Base-by-base conservation (phyloP, 2,113 vertebrate genomes). In the Etia nguti region DNA sequence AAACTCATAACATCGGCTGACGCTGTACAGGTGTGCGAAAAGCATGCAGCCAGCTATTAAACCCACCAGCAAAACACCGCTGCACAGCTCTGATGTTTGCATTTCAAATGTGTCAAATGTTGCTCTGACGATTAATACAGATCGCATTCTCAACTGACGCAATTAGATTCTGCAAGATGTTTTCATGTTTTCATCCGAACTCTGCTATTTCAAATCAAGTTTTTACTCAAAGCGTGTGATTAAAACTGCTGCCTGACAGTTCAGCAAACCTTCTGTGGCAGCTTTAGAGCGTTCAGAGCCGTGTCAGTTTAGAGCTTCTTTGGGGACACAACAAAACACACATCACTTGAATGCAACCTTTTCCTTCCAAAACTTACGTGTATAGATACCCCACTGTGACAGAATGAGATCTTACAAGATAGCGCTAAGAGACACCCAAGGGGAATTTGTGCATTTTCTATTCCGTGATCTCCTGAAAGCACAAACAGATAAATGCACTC, bases 1-100 rank as follows among this genome's bases (percentile, higher is more conserved):
- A 24, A 9, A 41, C n/a, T 82, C 86, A 10, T 68, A 79, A 34
- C 83, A 82, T 82, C 11, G 20, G 59, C 73, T 82, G 88, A 90
- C 75, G 56, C 31, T 0, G 59, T 85, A 83, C 86, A 92, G 90
- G 90, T 92, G 90, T 90, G 88, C 57, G 24, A 20, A 22, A 77
- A 55, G 80, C 87, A 80, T 6, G 77, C 84, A 84, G 80, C 85
- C 80, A 48, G 81, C 83, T 81, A 81, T 87, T 87, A 70, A 83
- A 81, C 73, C 3, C 48, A 82, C 62, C 34, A n/a, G 57, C 16
- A 36, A 81, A 83, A 55, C 82, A 79, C 16, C 2, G 22, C n/a
- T 34, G 24, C 56, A 52, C 70, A 52, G 41, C 82, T 79, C 73
- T 10, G 3, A 12, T 50, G 83, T 91, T 88, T 81, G 62, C 82